These are phyloP conservation scores for Phyllostomus hastatus DNA, from an alignment of 2,113 vertebrate genomes.

Conservation along the genomic window DNA sequence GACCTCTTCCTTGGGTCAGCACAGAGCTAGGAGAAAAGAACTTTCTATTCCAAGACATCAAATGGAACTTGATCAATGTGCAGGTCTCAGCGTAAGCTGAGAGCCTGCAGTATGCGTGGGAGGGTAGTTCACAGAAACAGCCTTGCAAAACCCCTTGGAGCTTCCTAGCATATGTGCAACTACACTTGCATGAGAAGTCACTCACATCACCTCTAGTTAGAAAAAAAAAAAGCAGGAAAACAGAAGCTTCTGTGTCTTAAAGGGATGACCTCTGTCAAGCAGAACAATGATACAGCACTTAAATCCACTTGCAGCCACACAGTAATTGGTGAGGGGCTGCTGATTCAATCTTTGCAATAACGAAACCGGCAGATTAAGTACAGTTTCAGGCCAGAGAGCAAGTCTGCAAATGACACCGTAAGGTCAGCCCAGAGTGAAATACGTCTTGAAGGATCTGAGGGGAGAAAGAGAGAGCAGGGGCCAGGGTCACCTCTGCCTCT, in stretches of 20 bases:
- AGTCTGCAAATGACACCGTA: slow-evolving; percentile 45
- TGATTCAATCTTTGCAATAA: slow-evolving; percentile 63
- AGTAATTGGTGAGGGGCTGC: slow-evolving; percentile 64
- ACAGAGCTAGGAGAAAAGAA: not conserved
- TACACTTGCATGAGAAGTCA: slow-evolving; percentile 52
- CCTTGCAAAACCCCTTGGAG: slow-evolving; percentile 53
- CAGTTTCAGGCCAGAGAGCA: slow-evolving; percentile 65
- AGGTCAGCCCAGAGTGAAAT: slow-evolving; percentile 63
- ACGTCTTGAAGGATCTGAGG: not conserved
- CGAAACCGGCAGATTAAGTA: slow-evolving; percentile 62
- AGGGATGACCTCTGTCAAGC: slow-evolving; percentile 73
- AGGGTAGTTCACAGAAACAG: slow-evolving; percentile 41
- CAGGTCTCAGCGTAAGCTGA: slow-evolving; percentile 58
- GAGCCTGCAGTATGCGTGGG: not conserved
- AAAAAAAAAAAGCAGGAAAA: slow-evolving; percentile 55
- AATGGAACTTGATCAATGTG: slow-evolving; percentile 37
- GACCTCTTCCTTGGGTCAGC: not conserved
- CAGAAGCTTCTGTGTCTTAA: slow-evolving; percentile 52
- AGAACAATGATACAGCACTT: slow-evolving; percentile 64
- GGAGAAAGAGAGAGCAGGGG: not conserved
- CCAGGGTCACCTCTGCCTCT: slow-evolving; percentile 48
- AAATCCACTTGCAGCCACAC: slow-evolving; percentile 63
- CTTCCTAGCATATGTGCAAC: not conserved
- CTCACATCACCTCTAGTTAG: slow-evolving; percentile 44
- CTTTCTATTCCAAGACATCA: not conserved